A percentile compares a stretch with the other conserved stretches of the same genome.
These are phyloP conservation scores for Chirona hameri DNA, from an alignment of 2,888 invertebrate species.

Conservation along the genomic window DNA sequence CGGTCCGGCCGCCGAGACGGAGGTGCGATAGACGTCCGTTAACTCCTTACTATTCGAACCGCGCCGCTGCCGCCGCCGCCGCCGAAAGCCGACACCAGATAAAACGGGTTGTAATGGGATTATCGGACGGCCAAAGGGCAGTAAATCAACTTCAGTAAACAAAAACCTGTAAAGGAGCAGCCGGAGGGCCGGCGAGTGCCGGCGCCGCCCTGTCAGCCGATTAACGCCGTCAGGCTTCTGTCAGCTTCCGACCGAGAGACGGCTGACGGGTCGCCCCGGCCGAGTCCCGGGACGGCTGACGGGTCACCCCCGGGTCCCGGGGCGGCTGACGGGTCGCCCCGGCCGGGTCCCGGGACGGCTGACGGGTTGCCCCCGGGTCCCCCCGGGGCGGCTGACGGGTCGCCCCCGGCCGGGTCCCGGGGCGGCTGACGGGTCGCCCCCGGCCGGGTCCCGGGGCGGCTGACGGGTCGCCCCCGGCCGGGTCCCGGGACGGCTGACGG, in stretches of 20 bases:
- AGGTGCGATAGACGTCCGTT: background rate
- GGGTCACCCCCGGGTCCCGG: too few relatives aligned
- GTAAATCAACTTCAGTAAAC: background rate
- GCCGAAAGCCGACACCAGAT: background rate
- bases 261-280: too few relatives aligned
- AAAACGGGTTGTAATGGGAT: background rate
- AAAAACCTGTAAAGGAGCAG: background rate
- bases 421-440: too few relatives aligned
- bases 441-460: too few relatives aligned
- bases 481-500: too few relatives aligned
- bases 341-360: background rate
- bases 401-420: too few relatives aligned
- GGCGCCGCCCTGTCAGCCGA: too few relatives aligned
- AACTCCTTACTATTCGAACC: constrained; percentile 2
- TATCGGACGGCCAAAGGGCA: background rate
- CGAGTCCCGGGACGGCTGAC: background rate
- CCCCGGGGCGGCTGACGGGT: too few relatives aligned
- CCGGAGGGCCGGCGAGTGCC: background rate
- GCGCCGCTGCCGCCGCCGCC: background rate
- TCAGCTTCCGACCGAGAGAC: too few relatives aligned
- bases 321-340: too few relatives aligned
- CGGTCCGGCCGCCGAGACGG: background rate
- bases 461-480: too few relatives aligned
- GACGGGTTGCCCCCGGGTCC: background rate
- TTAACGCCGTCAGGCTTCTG: too few relatives aligned